phyloP scores from a whole-genome alignment of 2,113 vertebrate genomes.

The Pandion haliaetus region DNA sequence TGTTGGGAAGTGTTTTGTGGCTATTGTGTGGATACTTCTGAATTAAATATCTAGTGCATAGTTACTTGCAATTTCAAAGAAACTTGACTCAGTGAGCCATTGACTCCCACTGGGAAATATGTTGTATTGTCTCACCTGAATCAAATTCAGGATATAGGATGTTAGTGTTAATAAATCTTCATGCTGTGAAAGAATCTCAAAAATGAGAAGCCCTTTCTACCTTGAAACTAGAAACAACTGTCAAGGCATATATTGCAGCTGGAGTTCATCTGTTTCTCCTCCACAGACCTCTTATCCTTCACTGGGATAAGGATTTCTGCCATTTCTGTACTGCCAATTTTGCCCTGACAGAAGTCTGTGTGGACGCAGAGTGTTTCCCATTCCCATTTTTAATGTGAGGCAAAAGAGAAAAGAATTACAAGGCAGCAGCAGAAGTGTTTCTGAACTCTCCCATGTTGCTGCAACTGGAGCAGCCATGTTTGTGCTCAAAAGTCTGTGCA shows the following conservation, averaged over 20 bases:
- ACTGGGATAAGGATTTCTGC: background rate
- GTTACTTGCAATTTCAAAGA: background rate
- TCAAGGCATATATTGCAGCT: background rate
- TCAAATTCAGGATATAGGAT: background rate
- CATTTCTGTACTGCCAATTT: background rate
- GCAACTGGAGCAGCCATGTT: background rate
- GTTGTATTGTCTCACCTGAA: background rate
- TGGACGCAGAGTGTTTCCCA: background rate
- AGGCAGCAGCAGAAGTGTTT: background rate
- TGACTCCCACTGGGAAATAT: background rate
- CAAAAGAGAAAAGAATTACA: background rate
- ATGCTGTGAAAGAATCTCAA: background rate
- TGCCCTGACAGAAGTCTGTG: background rate
- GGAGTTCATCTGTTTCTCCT: background rate
- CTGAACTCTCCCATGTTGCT: background rate
- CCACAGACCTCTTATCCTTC: background rate
- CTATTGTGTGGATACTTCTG: background rate
- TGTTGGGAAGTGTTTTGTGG: background rate
- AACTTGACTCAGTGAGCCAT: background rate
- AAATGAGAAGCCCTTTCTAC: background rate
- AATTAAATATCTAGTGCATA: background rate
- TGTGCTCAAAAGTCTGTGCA: background rate
- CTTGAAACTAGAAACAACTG: background rate
- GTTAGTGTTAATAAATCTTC: background rate
- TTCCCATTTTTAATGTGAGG: background rate